phyloP scores from a whole-genome alignment of 2,113 vertebrate genomes.

The Turdus rufiventris region DNA sequence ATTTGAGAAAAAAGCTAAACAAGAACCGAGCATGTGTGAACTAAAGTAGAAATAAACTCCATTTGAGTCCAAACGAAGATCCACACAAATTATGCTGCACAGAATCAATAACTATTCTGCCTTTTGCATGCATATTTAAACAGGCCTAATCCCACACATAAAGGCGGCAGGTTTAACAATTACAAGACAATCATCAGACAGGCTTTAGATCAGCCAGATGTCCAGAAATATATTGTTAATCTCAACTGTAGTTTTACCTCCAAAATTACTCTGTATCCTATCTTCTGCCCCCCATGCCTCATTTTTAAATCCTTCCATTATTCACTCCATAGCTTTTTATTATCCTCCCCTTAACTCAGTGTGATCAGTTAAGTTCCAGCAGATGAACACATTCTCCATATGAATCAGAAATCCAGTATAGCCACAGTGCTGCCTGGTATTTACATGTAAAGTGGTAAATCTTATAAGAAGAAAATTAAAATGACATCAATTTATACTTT shows the following conservation, averaged over 20 bases:
- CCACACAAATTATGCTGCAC: not conserved
- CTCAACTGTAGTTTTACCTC: not conserved
- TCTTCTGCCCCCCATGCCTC: slow-evolving; percentile 6
- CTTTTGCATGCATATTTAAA: slow-evolving; percentile 14
- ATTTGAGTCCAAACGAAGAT: not conserved
- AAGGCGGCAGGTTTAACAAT: slow-evolving; percentile 1
- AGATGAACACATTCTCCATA: slow-evolving; percentile 29
- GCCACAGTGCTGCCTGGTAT: slow-evolving; percentile 25
- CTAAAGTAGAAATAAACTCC: not conserved
- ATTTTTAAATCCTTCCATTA: slow-evolving; percentile 53
- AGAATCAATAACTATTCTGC: not conserved
- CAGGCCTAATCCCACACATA: not conserved
- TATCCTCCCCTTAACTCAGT: slow-evolving; percentile 42
- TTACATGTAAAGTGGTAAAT: slow-evolving; percentile 61
- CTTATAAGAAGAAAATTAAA: slow-evolving; percentile 60
- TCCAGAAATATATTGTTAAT: slow-evolving; percentile 38
- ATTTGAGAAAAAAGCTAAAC: not conserved
- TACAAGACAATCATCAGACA: not conserved
- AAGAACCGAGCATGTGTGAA: not conserved
- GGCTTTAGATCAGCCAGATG: slow-evolving; percentile 41
- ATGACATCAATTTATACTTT: slow-evolving; percentile 42
- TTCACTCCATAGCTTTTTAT: slow-evolving; percentile 59
- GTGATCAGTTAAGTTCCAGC: slow-evolving; percentile 52
- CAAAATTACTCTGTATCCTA: not conserved
- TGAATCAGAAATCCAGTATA: slow-evolving; percentile 27